phyloP scores from a whole-genome alignment of 2,797 vertebrate genomes.

The Galagoides demidoff region DNA sequence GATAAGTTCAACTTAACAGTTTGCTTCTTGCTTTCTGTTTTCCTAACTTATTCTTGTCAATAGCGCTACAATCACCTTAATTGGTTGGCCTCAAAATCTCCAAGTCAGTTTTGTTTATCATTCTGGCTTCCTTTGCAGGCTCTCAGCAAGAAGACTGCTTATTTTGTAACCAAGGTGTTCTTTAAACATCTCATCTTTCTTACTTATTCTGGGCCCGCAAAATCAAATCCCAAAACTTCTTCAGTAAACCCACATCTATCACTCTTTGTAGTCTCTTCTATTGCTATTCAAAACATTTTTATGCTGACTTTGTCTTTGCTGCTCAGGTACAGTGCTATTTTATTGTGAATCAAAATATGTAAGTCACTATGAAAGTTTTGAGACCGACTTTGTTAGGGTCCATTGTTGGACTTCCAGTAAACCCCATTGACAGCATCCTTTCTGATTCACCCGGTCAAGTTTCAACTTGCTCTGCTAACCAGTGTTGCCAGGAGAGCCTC shows the following conservation, averaged over 20 bases:
- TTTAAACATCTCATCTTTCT: not conserved
- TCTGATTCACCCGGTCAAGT: too few species aligned
- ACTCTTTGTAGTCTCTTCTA: not conserved
- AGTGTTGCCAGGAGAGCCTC: too few species aligned
- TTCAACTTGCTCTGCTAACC: too few species aligned
- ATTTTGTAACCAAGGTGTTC: not conserved
- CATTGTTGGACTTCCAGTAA: too few species aligned
- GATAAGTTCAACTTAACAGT: not conserved
- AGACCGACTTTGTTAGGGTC: too few species aligned
- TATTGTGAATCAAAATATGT: constrained; percentile 30
- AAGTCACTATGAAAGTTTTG: too few species aligned
- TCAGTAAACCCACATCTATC: not conserved
- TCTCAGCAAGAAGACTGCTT: not conserved
- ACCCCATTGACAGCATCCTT: too few species aligned
- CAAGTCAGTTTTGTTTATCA: not conserved
- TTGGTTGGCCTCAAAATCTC: not conserved
- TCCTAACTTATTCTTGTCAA: not conserved
- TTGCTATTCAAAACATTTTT: not conserved
- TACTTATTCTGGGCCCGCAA: not conserved
- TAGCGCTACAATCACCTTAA: not conserved
- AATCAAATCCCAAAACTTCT: not conserved
- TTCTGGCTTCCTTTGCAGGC: not conserved
- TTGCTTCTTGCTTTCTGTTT: not conserved
- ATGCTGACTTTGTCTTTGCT: constrained; percentile 16
- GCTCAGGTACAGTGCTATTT: not conserved